These are phyloP conservation scores for Caligus rogercresseyi DNA, from an alignment of 1,140 invertebrate species.

Conservation along the genomic window DNA sequence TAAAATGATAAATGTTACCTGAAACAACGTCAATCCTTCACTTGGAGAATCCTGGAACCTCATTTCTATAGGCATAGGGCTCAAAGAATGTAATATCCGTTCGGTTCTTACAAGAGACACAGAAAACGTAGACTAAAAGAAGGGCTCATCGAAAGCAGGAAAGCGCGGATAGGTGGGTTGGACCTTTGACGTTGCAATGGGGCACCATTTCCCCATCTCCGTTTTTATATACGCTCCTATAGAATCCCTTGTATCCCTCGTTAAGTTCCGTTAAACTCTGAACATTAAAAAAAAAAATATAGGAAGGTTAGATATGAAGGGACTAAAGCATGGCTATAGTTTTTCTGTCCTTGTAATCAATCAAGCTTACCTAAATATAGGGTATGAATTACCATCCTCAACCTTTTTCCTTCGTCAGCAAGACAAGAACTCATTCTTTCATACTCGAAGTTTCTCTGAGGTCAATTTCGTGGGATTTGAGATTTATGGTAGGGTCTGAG, in stretches of 20 bases:
- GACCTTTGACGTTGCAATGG: slow-evolving; percentile 40
- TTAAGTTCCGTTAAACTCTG: slow-evolving; percentile 45
- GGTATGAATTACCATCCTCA: slow-evolving; percentile 39
- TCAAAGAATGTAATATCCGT: slow-evolving; percentile 43
- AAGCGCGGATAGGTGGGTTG: slow-evolving; percentile 44
- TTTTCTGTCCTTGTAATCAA: too few species aligned
- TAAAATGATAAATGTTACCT: too few species aligned
- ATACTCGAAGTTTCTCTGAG: slow-evolving; percentile 32
- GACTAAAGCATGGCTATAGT: slow-evolving; percentile 21
- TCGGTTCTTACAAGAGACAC: slow-evolving; percentile 52
- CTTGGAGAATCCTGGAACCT: not conserved
- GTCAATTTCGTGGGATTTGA: slow-evolving; percentile 22
- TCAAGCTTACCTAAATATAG: slow-evolving; percentile 34
- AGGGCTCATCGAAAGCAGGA: slow-evolving; percentile 92
- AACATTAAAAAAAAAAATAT: slow-evolving; percentile 25
- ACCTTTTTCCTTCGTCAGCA: slow-evolving; percentile 36
- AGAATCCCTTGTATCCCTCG: slow-evolving; percentile 53
- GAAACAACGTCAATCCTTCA: not conserved
- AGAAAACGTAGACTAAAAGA: slow-evolving; percentile 69
- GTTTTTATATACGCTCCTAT: slow-evolving; percentile 51
- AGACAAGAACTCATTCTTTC: slow-evolving; percentile 46
- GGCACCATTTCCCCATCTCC: slow-evolving; percentile 39
- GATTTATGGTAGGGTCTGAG: not conserved
- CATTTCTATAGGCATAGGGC: slow-evolving; percentile 48
- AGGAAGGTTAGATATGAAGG: slow-evolving; percentile 21